Base-by-base conservation (phyloP, 1,140 invertebrate genomes). In the Drosophila mauritiana region DNA sequence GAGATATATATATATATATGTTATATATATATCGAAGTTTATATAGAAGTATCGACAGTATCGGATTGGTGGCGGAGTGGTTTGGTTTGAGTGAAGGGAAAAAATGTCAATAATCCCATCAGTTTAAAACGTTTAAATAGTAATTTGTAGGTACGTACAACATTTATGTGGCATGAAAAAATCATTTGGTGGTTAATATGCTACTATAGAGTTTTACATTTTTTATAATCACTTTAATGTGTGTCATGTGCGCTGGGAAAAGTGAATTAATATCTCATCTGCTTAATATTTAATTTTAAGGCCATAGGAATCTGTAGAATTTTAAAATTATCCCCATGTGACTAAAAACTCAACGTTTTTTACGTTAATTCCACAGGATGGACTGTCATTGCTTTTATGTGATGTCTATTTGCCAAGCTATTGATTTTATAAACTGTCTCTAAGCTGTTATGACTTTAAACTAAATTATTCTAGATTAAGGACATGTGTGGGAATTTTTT, bases 1-100 rank as follows among this genome's bases (percentile, higher is more conserved):
- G 56, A 61, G 55, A 64, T 64, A 61, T 64, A 61, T 61, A 27
- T 64, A 73, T 12, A 10, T 20, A 20, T 43, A 3, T 17, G 3
- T 3, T 43, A 3, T 17, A 25, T 53, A 52, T 48, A 49, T 43
- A 22, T 6, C 17, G 27, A 7, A 27, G 6, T 11, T 13, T 53
- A 52, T 48, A 49, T 43, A 39, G 22, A 20, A 27, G 22, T 65
- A 63, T 63, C 27, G 58, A 34, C 56, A 58, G n/a, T n/a, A 25
- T 37, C 13, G 31, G 15, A 34, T 34, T 45, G 25, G 31, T 34
- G 46, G 22, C 20, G 31, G 2, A 22, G 34, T 13, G 25, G 12
- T 17, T 17, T 17, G 17, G 17, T 17, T 17, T 17, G 17, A 17
- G 17, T 17, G 17, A 34, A 17, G 20, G 2, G 15, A 64, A 31